Percentiles rank a stretch among this genome's conserved stretches.
Evolutionary conservation across 2,797 vertebrate species (phyloP).

Genomic region (Garrulus glandarius): DNA sequence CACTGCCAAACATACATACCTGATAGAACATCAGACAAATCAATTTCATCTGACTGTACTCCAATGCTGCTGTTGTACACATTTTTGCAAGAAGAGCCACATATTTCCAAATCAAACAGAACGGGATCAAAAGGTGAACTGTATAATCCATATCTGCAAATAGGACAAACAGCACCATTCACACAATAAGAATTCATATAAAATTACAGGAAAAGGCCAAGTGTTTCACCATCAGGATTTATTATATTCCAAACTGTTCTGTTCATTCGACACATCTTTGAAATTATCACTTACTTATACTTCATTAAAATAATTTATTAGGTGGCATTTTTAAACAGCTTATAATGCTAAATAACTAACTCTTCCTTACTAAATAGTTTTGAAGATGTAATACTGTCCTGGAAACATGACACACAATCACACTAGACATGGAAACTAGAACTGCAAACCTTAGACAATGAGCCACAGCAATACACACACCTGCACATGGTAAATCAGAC

Average conservation of each 20-base stretch:
- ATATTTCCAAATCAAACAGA: conserved; percentile 98
- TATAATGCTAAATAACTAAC: background rate
- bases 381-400: background rate
- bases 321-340: background rate
- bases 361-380: background rate
- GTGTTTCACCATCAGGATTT: background rate
- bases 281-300: background rate
- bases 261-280: background rate
- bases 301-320: background rate
- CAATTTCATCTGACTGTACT: conserved; percentile 97
- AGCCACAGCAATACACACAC: background rate
- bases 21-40: conserved; percentile 97
- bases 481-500: background rate
- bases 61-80: conserved; percentile 93
- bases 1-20: conserved; percentile 72
- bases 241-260: background rate
- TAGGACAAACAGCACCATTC: background rate
- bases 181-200: background rate
- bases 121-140: conserved; percentile 98
- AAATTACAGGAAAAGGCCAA: background rate
- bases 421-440: background rate
- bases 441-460: background rate
- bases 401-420: background rate
- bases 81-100: conserved; percentile 96
- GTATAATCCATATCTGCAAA: conserved; percentile 92